Base-by-base conservation (phyloP, 2,888 invertebrate genomes). In the Himalopsyche kuldschensis region DNA sequence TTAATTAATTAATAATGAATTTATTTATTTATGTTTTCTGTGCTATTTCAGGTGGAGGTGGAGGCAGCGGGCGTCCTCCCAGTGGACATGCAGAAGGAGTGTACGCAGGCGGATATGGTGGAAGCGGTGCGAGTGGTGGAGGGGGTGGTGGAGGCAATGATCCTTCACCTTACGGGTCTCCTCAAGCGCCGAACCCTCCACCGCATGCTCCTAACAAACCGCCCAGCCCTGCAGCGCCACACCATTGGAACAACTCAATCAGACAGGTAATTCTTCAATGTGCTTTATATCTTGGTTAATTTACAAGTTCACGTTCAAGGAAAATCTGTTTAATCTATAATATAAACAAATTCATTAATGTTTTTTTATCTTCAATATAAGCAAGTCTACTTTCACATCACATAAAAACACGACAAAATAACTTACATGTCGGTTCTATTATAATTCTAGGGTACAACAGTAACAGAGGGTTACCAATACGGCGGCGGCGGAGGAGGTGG, bases 391-490 rank as follows among this genome's bases (percentile, higher is more conserved):
- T 35, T 8, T 35, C 6, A 35, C 35, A 8, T 35, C 8, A 8
- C 6, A 6, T 35, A 35, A 6, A 35, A 35, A 8, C 35, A 35
- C n/a, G n/a, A n/a, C n/a, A n/a, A n/a, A n/a, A 11, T 41, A 41
- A n/a, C n/a, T 41, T 15, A 3, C 11, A 3, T 20, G 10, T 20
- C 10, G n/a, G 11, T 30, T 32, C 15, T 35, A 76, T 76, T 76
- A 17, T n/a, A 76, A 17, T 76, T 76, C 4, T 79, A 87, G 85
- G 84, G 83, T 75, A 82, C 83, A 55, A 82, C 94, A 5, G 94
- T 94, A 47, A 93, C 95, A 27, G 95, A 95, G 88, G 94, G 94
- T 63, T 95, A 95, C 89, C 95, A 95, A 87, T 94, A 93, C 88
- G 94, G 92, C 90, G 90, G 90, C 86, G 87, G 84, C 35, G 86